phyloP scores from a whole-genome alignment of 1,140 invertebrate genomes.

The Drosophila rhopaloa region DNA sequence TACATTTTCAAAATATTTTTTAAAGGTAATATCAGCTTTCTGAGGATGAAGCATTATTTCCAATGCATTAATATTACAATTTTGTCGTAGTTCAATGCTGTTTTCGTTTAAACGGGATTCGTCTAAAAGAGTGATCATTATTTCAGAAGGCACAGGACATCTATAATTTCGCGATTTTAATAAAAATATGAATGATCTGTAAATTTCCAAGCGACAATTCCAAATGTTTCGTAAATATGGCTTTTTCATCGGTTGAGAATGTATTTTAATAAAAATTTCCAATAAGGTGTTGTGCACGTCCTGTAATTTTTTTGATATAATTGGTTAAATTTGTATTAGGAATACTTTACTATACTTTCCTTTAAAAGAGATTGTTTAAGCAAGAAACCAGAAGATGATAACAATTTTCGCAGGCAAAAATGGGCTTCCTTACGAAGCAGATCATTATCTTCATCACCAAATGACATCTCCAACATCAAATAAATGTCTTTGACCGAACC shows the following conservation, averaged over 20 bases:
- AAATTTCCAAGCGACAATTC: conserved; percentile 29
- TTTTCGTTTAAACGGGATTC: conserved; percentile 18
- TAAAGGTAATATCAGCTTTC: conserved; percentile 33
- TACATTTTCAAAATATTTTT: neutral
- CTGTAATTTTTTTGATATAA: conserved; percentile 15
- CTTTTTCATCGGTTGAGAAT: conserved; percentile 3
- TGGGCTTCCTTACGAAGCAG: conserved; percentile 24
- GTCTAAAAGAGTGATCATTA: conserved; percentile 36
- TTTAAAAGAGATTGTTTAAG: conserved; percentile 35
- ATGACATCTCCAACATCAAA: neutral
- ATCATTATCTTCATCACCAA: neutral
- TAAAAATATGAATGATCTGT: conserved; percentile 25
- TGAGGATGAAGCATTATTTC: conserved; percentile 48
- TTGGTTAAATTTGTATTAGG: neutral
- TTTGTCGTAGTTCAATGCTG: conserved; percentile 19
- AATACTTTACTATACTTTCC: conserved; percentile 24
- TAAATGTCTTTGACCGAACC: neutral
- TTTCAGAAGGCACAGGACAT: conserved; percentile 23
- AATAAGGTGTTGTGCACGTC: conserved; percentile 36
- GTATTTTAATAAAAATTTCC: conserved; percentile 33
- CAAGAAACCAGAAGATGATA: conserved; percentile 38
- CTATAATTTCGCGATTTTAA: conserved; percentile 26
- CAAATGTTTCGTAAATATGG: conserved; percentile 2
- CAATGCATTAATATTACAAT: neutral
- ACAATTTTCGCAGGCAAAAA: conserved; percentile 30